Conservation (phyloP, 2,113 vertebrate species). For the Eolophus roseicapilla region DNA sequence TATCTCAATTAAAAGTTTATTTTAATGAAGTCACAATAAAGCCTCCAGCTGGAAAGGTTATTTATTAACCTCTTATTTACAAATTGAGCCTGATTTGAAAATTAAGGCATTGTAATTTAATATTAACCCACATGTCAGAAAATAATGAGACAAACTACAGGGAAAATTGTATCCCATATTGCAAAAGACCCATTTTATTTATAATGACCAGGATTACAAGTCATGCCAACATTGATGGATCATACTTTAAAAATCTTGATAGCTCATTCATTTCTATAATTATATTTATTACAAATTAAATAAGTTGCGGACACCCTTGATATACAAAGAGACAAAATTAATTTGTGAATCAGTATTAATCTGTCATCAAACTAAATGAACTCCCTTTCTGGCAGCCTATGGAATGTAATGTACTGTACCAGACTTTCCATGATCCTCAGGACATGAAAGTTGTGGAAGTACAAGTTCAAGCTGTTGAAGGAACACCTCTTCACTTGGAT, state of each 20-base stretch:
- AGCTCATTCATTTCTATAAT: conserved; percentile 94
- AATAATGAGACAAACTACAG: conserved; percentile 79
- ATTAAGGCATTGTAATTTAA: conserved; percentile 81
- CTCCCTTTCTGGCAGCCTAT: conserved; percentile 68
- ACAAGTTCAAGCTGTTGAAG: neutral
- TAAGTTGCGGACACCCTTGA: conserved; percentile 79
- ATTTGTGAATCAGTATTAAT: conserved; percentile 85
- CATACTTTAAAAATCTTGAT: conserved; percentile 82
- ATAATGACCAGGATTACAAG: conserved; percentile 81
- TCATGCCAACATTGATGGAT: conserved; percentile 86
- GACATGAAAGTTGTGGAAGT: neutral
- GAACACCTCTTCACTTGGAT: neutral
- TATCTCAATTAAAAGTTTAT: conserved; percentile 52
- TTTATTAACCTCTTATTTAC: conserved; percentile 80
- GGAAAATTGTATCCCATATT: conserved; percentile 80
- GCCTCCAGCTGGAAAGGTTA: conserved; percentile 74
- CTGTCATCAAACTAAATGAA: conserved; percentile 74
- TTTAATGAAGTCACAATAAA: conserved; percentile 49
- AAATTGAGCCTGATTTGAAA: conserved; percentile 80
- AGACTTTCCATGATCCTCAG: neutral
- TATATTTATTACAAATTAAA: conserved; percentile 85
- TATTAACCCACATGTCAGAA: conserved; percentile 81
- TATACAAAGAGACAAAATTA: conserved; percentile 82
- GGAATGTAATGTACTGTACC: conserved; percentile 32
- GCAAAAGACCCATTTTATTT: conserved; percentile 80